These are phyloP conservation scores for Muscicapa comitata DNA, from an alignment of 2,797 vertebrate genomes.

Conservation along the genomic window DNA sequence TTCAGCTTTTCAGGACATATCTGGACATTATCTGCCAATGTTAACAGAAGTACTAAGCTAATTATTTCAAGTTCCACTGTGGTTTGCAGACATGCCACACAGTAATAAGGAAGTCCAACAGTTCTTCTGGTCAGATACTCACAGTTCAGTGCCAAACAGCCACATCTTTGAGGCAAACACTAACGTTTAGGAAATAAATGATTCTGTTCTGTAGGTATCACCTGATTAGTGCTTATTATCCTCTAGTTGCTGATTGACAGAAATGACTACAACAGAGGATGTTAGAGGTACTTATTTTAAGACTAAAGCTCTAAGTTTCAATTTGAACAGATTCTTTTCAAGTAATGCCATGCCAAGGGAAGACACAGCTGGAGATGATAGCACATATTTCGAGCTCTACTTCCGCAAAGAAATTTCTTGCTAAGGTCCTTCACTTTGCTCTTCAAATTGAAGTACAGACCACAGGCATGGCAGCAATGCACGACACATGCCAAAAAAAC, in stretches of 20 bases:
- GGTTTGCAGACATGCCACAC: neutral
- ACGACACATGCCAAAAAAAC: neutral
- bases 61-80: neutral
- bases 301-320: neutral
- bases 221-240: neutral
- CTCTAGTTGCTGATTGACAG: rapidly evolving
- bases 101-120: neutral
- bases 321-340: neutral
- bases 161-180: neutral
- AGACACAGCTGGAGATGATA: neutral
- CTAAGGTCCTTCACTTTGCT: neutral
- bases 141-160: neutral
- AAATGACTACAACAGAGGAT: rapidly evolving
- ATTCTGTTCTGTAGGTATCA: neutral
- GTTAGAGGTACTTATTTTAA: neutral
- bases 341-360: neutral
- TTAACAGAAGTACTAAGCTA: neutral
- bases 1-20: neutral
- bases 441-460: neutral
- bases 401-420: neutral
- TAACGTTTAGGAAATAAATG: neutral
- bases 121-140: neutral
- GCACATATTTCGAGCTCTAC: neutral
- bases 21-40: neutral
- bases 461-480: neutral